phyloP scores from a whole-genome alignment of 1,140 invertebrate genomes.

The Pseudobourletiella spinata region DNA sequence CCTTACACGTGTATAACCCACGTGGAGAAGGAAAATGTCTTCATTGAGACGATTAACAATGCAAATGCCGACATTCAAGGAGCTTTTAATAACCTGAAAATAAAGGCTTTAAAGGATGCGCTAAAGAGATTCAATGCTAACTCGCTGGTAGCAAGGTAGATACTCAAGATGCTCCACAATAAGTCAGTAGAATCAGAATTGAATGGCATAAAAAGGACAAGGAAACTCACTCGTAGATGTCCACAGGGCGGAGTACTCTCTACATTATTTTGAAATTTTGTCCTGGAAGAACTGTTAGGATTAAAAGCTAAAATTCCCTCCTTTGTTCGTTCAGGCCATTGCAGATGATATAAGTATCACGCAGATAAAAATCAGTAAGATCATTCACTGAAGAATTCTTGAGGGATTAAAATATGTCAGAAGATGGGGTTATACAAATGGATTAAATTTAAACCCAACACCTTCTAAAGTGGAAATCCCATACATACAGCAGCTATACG shows the following conservation, averaged over 20 bases:
- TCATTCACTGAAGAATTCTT: neutral
- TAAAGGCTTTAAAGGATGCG: constrained; percentile 3
- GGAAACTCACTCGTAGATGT: constrained; percentile 1
- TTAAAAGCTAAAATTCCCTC: neutral
- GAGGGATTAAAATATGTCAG: neutral
- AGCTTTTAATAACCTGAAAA: too few relatives aligned
- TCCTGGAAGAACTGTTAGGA: constrained; percentile 3
- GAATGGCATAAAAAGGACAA: neutral
- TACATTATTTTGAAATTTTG: constrained; percentile 14
- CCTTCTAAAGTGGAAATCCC: too few relatives aligned
- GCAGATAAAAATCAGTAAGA: neutral
- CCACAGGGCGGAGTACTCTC: constrained; percentile 21
- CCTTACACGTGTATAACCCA: constrained; percentile 13
- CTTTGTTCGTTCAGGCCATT: neutral
- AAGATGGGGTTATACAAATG: neutral
- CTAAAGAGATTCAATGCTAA: too few relatives aligned
- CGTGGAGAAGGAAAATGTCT: constrained; percentile 7
- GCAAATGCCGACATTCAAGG: constrained; percentile 22
- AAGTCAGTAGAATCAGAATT: too few relatives aligned
- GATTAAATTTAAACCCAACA: neutral
- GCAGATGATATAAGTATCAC: constrained; percentile 12
- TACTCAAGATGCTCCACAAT: neutral
- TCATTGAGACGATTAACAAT: neutral
- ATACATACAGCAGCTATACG: too few relatives aligned
- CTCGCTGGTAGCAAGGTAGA: too few relatives aligned